Evolutionary conservation across 1,140 invertebrate species (phyloP).

Genomic region (Ceratina japonica): DNA sequence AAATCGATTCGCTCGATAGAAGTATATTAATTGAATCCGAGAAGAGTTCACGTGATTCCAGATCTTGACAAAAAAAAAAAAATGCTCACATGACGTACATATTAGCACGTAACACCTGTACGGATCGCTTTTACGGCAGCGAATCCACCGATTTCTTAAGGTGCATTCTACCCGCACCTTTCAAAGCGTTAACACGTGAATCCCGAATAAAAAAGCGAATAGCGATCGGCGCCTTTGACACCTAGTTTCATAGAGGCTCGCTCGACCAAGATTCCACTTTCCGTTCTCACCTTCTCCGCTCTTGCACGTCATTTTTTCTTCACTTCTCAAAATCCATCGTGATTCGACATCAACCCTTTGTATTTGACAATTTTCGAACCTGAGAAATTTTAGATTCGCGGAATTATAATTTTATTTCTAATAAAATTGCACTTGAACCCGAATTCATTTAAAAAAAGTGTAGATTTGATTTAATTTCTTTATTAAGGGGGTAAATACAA

Average conservation of each 20-base stretch:
- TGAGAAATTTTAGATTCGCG: too few relatives aligned
- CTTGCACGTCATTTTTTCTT: background rate
- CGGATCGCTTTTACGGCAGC: background rate
- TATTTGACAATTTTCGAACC: too few relatives aligned
- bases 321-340: too few relatives aligned
- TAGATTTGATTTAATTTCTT: too few relatives aligned
- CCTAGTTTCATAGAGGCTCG: constrained; percentile 56
- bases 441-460: too few relatives aligned
- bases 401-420: too few relatives aligned
- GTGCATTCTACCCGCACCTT: background rate
- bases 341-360: too few relatives aligned
- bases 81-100: background rate
- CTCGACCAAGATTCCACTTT: constrained; percentile 30
- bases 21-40: too few relatives aligned
- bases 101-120: background rate
- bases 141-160: constrained; percentile 4
- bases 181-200: constrained; percentile 26
- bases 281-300: constrained; percentile 34
- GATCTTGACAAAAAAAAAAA: background rate
- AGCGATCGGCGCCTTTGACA: constrained; percentile 71
- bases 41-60: too few relatives aligned
- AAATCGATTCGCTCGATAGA: too few relatives aligned
- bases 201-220: constrained; percentile 22
- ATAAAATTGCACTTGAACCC: too few relatives aligned
- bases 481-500: too few relatives aligned